Evolutionary conservation across 2,888 invertebrate genomes (phyloP).

Genomic region (Chrysolina americana): DNA sequence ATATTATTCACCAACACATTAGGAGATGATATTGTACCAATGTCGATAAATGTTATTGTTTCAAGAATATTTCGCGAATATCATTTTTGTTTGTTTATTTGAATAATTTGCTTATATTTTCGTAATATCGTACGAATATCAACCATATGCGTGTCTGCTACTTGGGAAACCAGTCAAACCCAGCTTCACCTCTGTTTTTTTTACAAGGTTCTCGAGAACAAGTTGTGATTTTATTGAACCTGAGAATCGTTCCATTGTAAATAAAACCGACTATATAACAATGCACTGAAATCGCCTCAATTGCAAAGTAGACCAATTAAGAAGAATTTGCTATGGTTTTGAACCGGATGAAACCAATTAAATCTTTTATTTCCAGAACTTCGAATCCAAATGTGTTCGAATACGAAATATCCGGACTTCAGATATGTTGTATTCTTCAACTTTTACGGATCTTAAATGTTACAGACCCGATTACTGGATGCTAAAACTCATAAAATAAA

Average conservation of each 20-base stretch:
- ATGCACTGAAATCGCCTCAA: neutral
- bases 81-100: too few relatives aligned
- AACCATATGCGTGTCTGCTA: too few relatives aligned
- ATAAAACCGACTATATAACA: neutral
- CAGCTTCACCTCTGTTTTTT: too few relatives aligned
- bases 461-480: conserved; percentile 12
- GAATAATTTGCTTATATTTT: too few relatives aligned
- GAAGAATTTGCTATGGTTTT: neutral
- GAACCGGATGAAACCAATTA: neutral
- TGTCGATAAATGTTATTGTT: too few relatives aligned
- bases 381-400: neutral
- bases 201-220: too few relatives aligned
- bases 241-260: neutral
- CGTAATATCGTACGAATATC: too few relatives aligned
- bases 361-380: neutral
- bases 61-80: too few relatives aligned
- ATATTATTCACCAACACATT: too few relatives aligned
- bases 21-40: too few relatives aligned
- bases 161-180: too few relatives aligned
- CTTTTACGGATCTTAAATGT: conserved; percentile 15
- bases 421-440: conserved; percentile 2
- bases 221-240: too few relatives aligned
- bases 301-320: neutral
- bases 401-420: neutral
- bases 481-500: conserved; percentile 14